Evolutionary conservation across 2,888 invertebrate species (phyloP), one percentile per base, ranked within the genome.

Genomic region (Meliscaeva auricollis): DNA sequence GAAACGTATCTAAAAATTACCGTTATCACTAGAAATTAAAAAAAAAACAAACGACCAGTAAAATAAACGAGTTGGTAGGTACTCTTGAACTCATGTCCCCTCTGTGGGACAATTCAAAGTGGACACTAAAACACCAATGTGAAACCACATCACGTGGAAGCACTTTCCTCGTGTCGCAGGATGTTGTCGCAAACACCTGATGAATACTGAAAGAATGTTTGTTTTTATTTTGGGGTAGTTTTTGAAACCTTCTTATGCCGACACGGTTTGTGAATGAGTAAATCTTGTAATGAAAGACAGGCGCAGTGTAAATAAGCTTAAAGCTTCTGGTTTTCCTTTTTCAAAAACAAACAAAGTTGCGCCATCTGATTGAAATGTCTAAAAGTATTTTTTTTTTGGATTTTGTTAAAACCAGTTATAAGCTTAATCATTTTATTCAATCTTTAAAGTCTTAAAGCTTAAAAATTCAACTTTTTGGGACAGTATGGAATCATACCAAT

Each of bases 101-200:
- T 46, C 9, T 38, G 60, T 70, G 52, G 35, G 44, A 72, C 73
- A 32, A 38, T 38, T 41, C 44, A 68, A 77, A 81, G 81, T 58
- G 76, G 46, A 75, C 60, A 84, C 70, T 62, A 50, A 70, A 81
- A n/a, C 15, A 44, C 13, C 35, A 56, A 56, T 32, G 58, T 52
- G 48, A 58, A 72, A 35, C 44, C 56, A 69, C 69, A 81, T 81
- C 85, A 85, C 81, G 85, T 85, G 85, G 56, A 69, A 54, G 76
- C 54, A 64, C 81, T 56, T 52, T 48, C 76, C 69, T 81, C 72
- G 76, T 85, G 85, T 68, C 85, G 85, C 85, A 85, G 81, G 85
- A 85, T 81, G 73, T 81, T 85, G 85, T 80, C 85, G 85, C 85
- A 85, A 35, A 77, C 85, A 85, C 85, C 85, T 85, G 85, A 85